Evolutionary conservation across 2,113 vertebrate genomes (phyloP).

Genomic region (Phalacrocorax brasilianus): DNA sequence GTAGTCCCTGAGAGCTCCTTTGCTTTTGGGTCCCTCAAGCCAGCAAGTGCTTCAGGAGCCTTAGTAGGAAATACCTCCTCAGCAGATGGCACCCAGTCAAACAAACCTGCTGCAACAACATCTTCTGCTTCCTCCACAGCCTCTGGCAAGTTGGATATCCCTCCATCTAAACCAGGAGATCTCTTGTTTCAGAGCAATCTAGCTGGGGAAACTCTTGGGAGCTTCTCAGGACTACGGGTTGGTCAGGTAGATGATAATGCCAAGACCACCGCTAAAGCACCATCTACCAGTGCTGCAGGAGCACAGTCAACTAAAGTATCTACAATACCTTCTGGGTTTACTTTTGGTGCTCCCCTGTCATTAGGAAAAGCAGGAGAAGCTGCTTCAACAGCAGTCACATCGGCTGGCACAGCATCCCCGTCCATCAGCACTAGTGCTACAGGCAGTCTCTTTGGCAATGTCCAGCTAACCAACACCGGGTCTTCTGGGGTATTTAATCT

Average conservation of each 20-base stretch:
- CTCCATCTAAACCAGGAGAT: conserved; percentile 70
- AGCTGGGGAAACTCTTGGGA: conserved; percentile 89
- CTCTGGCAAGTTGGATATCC: conserved; percentile 68
- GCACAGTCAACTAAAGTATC: conserved; percentile 50
- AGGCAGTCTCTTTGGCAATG: conserved; percentile 22
- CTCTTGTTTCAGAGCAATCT: conserved; percentile 58
- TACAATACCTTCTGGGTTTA: conserved; percentile 51
- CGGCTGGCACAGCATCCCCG: not conserved
- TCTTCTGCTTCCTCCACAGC: conserved; percentile 32
- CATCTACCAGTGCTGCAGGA: not conserved
- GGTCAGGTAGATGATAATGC: conserved; percentile 83
- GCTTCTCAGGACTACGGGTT: conserved; percentile 89
- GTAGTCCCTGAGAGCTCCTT: conserved; percentile 66
- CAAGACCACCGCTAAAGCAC: conserved; percentile 66
- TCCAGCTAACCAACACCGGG: not conserved
- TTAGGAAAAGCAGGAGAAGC: conserved; percentile 72
- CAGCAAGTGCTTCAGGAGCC: conserved; percentile 37
- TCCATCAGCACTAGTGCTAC: conserved; percentile 25
- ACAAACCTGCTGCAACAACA: conserved; percentile 2
- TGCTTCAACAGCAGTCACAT: not conserved
- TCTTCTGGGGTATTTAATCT: conserved; percentile 71
- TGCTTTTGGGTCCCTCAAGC: conserved; percentile 65
- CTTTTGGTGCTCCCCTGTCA: conserved; percentile 55
- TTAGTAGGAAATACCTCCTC: not conserved
- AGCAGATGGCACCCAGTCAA: conserved; percentile 51